Evolutionary conservation across 2,797 vertebrate species (phyloP), one percentile per base, ranked within the genome.

Genomic region (Pangasius macronema): DNA sequence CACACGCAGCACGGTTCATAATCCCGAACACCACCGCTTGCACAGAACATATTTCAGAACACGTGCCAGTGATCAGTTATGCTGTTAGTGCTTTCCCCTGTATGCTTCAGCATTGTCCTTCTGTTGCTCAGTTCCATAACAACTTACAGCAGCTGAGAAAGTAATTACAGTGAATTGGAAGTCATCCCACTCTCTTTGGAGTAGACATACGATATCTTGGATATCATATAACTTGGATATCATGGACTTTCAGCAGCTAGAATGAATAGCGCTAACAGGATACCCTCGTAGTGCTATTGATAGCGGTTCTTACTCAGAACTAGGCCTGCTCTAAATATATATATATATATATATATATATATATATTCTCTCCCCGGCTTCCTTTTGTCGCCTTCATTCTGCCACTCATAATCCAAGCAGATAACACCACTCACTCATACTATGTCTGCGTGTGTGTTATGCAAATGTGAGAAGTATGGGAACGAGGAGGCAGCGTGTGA

Each of bases 391-490:
- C 51, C 51, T 80, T 27, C 77, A 59, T 39, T 39, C 20, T 80
- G 55, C 33, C 77, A 59, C 33, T 59, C 77, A 24, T 59, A 6
- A 36, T 59, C 39, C 22, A 57, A 59, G 39, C 55, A 14, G 55
- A 59, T 14, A 39, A 39, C 49, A 53, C 14, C 75, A 77, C n/a
- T 77, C 14, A 6, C 72, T 27, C 39, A 2, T 27, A 49, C n/a
- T 55, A 11, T 22, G 49, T n/a, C 11, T n/a, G 42, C 33, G 79
- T 27, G 55, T 81, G 57, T 42, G 79, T 70, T 68, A 67, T 68
- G 51, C 57, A 55, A 57, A 79, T 70, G 46, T 86, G 77, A 57
- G 59, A 61, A 46, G 49, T 46, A 36, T 61, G 84, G 18, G 84
- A 30, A 14, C 51, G 22, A 51, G 67, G 73, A 85, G n/a, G 59